Evolutionary conservation across 1,140 invertebrate species (phyloP).

Genomic region (Goniozus legneri): DNA sequence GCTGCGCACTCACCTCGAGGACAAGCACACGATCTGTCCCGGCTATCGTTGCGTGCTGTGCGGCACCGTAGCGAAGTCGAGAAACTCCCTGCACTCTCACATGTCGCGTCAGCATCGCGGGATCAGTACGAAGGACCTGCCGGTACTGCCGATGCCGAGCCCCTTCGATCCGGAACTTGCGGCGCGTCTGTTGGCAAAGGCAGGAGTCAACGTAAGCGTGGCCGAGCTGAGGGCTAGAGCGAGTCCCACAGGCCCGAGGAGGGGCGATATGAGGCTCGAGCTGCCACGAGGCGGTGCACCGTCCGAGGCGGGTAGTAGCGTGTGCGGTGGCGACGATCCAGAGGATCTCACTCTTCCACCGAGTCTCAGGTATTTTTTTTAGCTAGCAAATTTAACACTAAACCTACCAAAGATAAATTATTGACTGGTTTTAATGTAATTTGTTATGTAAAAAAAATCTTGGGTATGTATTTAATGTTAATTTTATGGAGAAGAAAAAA

Average conservation of each 20-base stretch:
- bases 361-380: constrained; percentile 43
- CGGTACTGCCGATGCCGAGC: constrained; percentile 85
- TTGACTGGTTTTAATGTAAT: too few relatives aligned
- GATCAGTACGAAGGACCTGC: constrained; percentile 87
- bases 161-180: constrained; percentile 86
- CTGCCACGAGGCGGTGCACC: constrained; percentile 60
- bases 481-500: too few relatives aligned
- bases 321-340: constrained; percentile 74
- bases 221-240: constrained; percentile 76
- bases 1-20: constrained; percentile 83
- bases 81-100: constrained; percentile 87
- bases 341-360: constrained; percentile 72
- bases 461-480: too few relatives aligned
- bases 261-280: constrained; percentile 73
- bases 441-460: too few relatives aligned
- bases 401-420: too few relatives aligned
- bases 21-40: constrained; percentile 88
- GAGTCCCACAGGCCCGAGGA: constrained; percentile 77
- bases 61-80: constrained; percentile 86
- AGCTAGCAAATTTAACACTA: too few relatives aligned
- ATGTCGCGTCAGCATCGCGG: constrained; percentile 89
- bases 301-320: constrained; percentile 66
- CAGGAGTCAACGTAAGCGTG: constrained; percentile 80
- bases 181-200: constrained; percentile 74
- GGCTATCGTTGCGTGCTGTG: constrained; percentile 88